Percentiles rank a stretch among this genome's conserved stretches.
These are phyloP conservation scores for Saguinus imperator DNA, from an alignment of 2,113 vertebrate species.

Conservation along the genomic window DNA sequence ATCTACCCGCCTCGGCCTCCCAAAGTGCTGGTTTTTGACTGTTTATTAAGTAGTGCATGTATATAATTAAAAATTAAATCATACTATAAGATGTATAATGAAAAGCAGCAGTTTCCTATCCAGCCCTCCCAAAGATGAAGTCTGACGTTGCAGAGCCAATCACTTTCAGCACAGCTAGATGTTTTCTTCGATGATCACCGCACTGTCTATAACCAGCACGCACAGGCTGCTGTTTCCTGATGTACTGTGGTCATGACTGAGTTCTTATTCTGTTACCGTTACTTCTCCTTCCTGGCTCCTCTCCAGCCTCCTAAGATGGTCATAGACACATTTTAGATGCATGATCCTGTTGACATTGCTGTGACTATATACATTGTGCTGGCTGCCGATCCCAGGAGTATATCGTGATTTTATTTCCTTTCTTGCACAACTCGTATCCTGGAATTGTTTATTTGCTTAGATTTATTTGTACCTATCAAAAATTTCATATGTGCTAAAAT, in stretches of 20 bases:
- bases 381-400: neutral
- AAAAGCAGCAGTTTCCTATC: neutral
- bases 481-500: neutral
- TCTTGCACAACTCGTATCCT: neutral
- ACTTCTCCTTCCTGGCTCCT: neutral
- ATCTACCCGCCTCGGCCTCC: too few species aligned
- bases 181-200: neutral
- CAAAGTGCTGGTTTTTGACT: too few species aligned
- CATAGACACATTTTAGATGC: neutral
- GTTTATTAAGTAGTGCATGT: neutral
- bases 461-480: neutral
- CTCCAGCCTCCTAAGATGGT: neutral
- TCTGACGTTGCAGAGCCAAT: neutral
- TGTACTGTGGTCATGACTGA: neutral
- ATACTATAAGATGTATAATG: neutral
- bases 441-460: neutral
- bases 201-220: neutral
- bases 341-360: neutral
- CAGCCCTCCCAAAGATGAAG: neutral
- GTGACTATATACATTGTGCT: neutral
- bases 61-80: neutral
- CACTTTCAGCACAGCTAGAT: too few species aligned
- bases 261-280: neutral
- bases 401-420: neutral
- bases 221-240: neutral